Base-by-base conservation (phyloP, 2,113 vertebrate species). In the Opisthocomus hoazin region DNA sequence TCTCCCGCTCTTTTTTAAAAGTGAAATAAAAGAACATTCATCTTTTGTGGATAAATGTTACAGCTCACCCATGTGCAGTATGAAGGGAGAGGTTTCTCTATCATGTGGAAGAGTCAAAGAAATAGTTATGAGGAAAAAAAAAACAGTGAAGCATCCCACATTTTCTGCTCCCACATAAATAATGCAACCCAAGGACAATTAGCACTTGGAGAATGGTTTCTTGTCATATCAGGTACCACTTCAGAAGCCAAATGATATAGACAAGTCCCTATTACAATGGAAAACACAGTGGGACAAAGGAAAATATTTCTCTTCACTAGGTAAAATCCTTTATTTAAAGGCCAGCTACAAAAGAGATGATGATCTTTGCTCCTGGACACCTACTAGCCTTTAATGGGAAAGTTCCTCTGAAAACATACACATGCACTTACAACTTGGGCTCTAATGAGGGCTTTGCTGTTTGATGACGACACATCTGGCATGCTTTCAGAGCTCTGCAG, bases 401-500 rank as follows among this genome's bases (percentile, higher is more conserved):
- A 96, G 73, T 89, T 92, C 85, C 70, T 86, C 93, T 96, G 96
- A 87, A 95, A 95, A 96, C 83, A 84, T 92, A 96, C 90, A 93
- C 90, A 94, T 56, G 15, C 68, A 70, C 96, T 94, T 93, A 86
- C 37, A 93, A 78, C 90, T 71, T 24, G 0, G 39, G 23, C 95
- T 93, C 60, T 97, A 97, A 97, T 93, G 96, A 97, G 92, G 83
- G 29, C 90, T 95, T 94, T 88, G 53, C 96, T 92, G 83, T 96
- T 96, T 95, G 96, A 96, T 96, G 93, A 97, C 83, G 76, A 96
- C 92, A 95, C 69, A 90, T 87, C 76, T 95, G 88, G 83, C 80
- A 81, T 70, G 79, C 85, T 93, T 94, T 97, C 91, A 97, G 96
- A 97, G 95, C 95, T 95, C 96, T 89, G 85, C 96, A 91, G 94